phyloP scores from a whole-genome alignment of 2,113 vertebrate genomes.

The Excalfactoria chinensis region DNA sequence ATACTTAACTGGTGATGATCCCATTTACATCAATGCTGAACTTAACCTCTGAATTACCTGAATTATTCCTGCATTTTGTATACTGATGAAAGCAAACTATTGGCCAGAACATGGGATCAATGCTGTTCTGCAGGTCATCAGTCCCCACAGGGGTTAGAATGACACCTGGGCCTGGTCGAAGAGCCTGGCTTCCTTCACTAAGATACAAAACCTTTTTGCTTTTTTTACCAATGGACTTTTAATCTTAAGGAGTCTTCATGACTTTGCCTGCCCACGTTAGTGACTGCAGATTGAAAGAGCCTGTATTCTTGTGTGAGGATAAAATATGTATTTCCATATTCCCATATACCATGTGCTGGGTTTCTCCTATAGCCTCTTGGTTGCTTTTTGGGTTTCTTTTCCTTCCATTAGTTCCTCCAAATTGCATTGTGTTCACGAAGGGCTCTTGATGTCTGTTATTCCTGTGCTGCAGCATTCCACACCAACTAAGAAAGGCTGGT shows the following conservation, averaged over 20 bases:
- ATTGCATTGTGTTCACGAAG: background rate
- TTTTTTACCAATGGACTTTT: background rate
- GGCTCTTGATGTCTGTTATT: background rate
- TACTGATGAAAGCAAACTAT: background rate
- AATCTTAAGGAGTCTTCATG: background rate
- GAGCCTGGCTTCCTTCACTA: background rate
- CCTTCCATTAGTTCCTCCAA: background rate
- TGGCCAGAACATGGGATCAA: background rate
- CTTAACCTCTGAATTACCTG: background rate
- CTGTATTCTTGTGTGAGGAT: background rate
- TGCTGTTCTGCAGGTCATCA: background rate
- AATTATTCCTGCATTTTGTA: background rate
- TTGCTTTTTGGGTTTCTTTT: too few relatives aligned
- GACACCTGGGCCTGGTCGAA: too few relatives aligned
- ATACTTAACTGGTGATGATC: background rate
- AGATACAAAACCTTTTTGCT: background rate
- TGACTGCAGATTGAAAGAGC: background rate
- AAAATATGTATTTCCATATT: background rate
- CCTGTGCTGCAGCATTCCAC: background rate
- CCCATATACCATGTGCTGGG: rapidly evolving
- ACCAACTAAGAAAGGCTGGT: rapidly evolving
- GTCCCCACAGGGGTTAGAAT: background rate
- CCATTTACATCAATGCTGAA: background rate
- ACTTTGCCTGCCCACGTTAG: background rate
- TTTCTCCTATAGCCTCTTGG: background rate